Conservation (phyloP, 2,113 vertebrate species). For the Onychostruthus taczanowskii region DNA sequence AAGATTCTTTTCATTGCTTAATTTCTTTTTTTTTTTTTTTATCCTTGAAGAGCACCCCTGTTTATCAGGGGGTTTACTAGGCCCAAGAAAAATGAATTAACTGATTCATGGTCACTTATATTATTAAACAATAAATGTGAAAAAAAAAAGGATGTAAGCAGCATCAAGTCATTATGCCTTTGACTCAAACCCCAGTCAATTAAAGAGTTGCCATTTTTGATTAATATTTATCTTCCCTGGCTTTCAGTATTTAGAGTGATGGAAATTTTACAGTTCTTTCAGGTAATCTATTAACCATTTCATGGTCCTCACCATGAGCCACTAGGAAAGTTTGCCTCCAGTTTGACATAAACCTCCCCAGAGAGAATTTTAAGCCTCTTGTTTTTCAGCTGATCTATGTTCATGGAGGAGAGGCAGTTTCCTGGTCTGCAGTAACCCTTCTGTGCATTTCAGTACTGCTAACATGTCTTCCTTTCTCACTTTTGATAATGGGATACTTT, state of each 20-base stretch:
- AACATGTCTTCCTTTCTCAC: background rate
- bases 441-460: background rate
- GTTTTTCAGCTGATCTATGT: background rate
- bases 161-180: background rate
- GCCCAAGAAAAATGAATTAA: background rate
- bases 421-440: background rate
- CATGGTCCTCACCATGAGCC: background rate
- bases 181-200: background rate
- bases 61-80: background rate
- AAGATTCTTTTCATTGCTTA: background rate
- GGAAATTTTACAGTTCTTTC: background rate
- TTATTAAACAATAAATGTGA: background rate
- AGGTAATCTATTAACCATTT: background rate
- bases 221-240: background rate
- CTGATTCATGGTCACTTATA: background rate
- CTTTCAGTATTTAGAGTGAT: background rate
- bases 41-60: fast-evolving
- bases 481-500: background rate
- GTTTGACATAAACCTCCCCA: background rate
- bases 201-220: background rate
- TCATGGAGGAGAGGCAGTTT: background rate
- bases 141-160: background rate
- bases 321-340: background rate
- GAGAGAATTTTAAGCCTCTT: background rate
- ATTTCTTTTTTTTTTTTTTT: background rate